Evolutionary conservation across 1,140 invertebrate genomes (phyloP), one percentile per base, ranked within the genome.

Genomic region (Drosophila willistoni): DNA sequence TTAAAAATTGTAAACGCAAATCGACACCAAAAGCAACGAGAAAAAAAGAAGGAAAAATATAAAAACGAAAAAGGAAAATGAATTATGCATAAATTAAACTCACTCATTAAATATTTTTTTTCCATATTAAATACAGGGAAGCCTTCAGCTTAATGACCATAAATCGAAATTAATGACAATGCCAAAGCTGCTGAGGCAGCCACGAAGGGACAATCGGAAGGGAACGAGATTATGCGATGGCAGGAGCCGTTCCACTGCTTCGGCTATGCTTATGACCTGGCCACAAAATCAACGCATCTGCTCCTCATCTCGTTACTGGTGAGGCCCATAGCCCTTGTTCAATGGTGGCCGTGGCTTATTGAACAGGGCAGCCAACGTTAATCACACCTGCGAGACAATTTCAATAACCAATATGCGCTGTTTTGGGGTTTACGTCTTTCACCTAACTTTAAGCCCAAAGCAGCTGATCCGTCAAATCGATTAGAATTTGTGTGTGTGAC

Each of bases 381-480:
- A 89, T 84, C 80, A 81, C 84, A 89, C 81, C 84, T 84, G 85
- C 71, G 84, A 89, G 84, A 89, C 84, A 81, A 81, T 89, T 89
- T 89, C 84, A 90, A 89, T 84, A 89, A 89, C 84, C 84, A 70
- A 89, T 84, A 73, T 90, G 71, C 75, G 69, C 67, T 77, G 69
- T 79, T 84, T 89, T 41, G 59, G 77, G 73, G 59, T 84, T 71
- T 67, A 7, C 36, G 65, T 33, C 70, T 63, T 65, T 36, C 60
- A 60, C 36, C 61, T 42, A 10, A 59, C 41, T 17, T 22, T 42
- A 25, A 36, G 17, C 63, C 70, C 72, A 69, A 54, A 81, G 67
- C 34, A 57, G 44, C 33, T 63, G 64, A 36, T 65, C 54, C 64
- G 63, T 61, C 17, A 51, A 70, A 85, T 85, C 81, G 68, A 84